Base-by-base conservation (phyloP, 2,113 vertebrate genomes). In the Calyptomena viridis region DNA sequence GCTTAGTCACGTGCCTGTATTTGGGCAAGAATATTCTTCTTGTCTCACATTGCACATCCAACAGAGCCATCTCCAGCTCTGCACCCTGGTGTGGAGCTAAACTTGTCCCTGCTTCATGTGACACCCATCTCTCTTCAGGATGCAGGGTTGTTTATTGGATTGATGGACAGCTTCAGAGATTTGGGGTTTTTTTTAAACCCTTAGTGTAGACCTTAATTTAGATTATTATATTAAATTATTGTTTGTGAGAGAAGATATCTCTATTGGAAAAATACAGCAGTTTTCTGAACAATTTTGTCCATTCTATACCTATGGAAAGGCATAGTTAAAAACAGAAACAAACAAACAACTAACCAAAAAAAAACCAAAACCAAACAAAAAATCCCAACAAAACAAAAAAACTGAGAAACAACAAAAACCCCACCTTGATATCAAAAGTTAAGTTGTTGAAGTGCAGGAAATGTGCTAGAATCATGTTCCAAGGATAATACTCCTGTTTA, bases 31-130 rank as follows among this genome's bases (percentile, higher is more conserved):
- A 46, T 58, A 58, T 68, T 85, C 25, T 71, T 82, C 44, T 64
- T 39, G 7, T 52, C n/a, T 87, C 58, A 30, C 1, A 1, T n/a
- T 6, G 33, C 0, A 0, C 55, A 44, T 25, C 66, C 73, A 87
- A 40, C 49, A 40, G 22, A 87, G 24, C 56, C 3, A 2, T 14
- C 25, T 58, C 76, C 64, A 69, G 62, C 25, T n/a, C 28, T 83
- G 56, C 40, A 37, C 39, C 28, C 37, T 84, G 39, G 46, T 63
- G 10, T 56, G 66, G 40, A 62, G 31, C 7, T 30, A 87, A 1
- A 4, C 7, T n/a, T 64, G 22, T 10, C 6, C 12, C 47, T 33
- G 30, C 14, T 24, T 6, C 4, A 0, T 1, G 1, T 19, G 12
- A 31, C 7, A 11, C 16, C 20, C 2, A 2, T 53, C 17, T 31